These are phyloP conservation scores for Dynastes grantii DNA, from an alignment of 2,888 invertebrate species.

Conservation along the genomic window DNA sequence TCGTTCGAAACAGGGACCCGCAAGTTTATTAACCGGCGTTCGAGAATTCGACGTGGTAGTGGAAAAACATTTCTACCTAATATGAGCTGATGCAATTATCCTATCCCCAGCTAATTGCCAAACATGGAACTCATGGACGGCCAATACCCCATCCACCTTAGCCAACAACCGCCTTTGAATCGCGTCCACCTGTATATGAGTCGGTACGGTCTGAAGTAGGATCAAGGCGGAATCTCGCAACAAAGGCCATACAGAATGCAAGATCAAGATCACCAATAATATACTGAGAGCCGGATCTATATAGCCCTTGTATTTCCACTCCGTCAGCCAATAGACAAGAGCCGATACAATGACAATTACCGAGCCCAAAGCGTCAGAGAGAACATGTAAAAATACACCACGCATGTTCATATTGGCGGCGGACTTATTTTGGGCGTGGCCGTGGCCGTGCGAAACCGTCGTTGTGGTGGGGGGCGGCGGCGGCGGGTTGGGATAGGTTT, in stretches of 20 bases:
- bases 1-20: too few species aligned
- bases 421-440: constrained; percentile 74
- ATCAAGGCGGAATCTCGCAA: constrained; percentile 95
- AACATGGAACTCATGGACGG: constrained; percentile 98
- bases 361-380: constrained; percentile 97
- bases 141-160: constrained; percentile 94
- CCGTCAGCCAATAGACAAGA: constrained; percentile 79
- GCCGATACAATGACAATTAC: constrained; percentile 93
- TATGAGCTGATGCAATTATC: constrained; percentile 97
- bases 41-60: too few species aligned
- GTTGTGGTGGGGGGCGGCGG: constrained; percentile 62
- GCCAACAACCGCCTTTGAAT: constrained; percentile 90
- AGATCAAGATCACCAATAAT: constrained; percentile 88
- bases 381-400: constrained; percentile 98
- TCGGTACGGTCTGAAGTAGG: constrained; percentile 97
- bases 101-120: constrained; percentile 98
- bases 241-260: constrained; percentile 93
- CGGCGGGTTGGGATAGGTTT: constrained; percentile 73
- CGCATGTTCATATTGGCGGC: constrained; percentile 97
- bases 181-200: constrained; percentile 95
- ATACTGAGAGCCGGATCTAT: constrained; percentile 96
- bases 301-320: constrained; percentile 88
- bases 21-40: too few species aligned
- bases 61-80: constrained; percentile 75
- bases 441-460: constrained; percentile 58